Conservation (phyloP, 2,888 invertebrate genomes). For the Meteorus colon region DNA sequence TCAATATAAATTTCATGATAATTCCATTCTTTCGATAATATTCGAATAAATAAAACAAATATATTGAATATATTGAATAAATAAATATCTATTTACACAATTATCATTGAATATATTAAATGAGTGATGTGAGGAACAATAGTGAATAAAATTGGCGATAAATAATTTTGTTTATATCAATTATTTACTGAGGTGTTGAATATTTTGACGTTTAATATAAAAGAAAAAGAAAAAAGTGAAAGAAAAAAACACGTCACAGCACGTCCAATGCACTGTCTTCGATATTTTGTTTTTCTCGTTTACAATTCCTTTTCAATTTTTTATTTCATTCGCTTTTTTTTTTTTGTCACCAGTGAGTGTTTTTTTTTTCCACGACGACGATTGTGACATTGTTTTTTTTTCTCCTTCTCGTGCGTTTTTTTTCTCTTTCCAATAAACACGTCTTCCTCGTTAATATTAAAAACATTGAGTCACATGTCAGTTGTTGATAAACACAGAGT, state of each 20-base stretch:
- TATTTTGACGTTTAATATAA: too few relatives aligned
- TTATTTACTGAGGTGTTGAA: too few relatives aligned
- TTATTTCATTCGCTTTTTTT: neutral
- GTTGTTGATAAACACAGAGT: conserved; percentile 9
- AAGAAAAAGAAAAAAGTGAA: neutral
- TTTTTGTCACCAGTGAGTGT: conserved; percentile 2
- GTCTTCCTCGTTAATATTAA: neutral
- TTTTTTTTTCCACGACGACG: conserved; percentile 8
- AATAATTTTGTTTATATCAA: too few relatives aligned
- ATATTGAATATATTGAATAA: too few relatives aligned
- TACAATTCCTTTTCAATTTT: neutral
- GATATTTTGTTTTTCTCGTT: too few relatives aligned
- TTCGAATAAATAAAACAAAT: too few relatives aligned
- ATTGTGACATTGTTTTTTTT: conserved; percentile 11
- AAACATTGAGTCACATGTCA: conserved; percentile 6
- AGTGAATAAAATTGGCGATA: too few relatives aligned
- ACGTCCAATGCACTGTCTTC: neutral
- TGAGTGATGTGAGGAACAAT: too few relatives aligned
- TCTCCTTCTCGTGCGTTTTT: neutral
- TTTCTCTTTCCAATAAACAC: neutral
- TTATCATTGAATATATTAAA: too few relatives aligned
- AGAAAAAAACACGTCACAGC: neutral
- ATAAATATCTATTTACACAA: too few relatives aligned
- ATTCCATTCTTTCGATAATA: neutral
- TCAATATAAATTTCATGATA: neutral